Percentiles rank a stretch among this genome's conserved stretches.
Conservation (phyloP, 2,888 invertebrate genomes). For the Ichneumoninae sp. region DNA sequence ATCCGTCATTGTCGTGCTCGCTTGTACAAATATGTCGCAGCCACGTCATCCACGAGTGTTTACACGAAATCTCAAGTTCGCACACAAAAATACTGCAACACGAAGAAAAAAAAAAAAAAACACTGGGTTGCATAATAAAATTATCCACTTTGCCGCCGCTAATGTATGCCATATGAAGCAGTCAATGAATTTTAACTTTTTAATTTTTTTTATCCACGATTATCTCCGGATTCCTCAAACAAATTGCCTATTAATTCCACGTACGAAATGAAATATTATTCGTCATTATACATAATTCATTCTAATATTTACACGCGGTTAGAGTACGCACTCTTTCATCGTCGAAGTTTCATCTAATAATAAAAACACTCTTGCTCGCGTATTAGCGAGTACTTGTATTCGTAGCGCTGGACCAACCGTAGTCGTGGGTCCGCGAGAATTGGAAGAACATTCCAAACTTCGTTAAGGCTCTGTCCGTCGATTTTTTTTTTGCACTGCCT, state of each 20-base stretch:
- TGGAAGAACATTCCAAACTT: constrained; percentile 75
- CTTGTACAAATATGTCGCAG: constrained; percentile 49
- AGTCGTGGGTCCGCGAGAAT: constrained; percentile 60
- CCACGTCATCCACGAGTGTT: constrained; percentile 13
- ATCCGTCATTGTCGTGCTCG: background rate
- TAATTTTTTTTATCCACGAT: constrained; percentile 4
- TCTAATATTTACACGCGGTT: constrained; percentile 65
- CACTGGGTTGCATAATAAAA: constrained; percentile 19
- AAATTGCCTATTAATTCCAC: constrained; percentile 34
- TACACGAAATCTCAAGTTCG: constrained; percentile 15
- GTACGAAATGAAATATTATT: constrained; percentile 42
- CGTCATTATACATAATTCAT: constrained; percentile 60
- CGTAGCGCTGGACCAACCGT: constrained; percentile 57
- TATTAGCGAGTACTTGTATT: constrained; percentile 15
- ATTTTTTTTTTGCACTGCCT: constrained; percentile 30
- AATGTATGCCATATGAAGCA: constrained; percentile 21
- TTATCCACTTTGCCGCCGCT: constrained; percentile 17
- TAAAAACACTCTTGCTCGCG: constrained; percentile 65
- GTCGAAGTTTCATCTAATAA: constrained; percentile 60
- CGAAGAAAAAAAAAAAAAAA: background rate
- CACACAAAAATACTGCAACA: constrained; percentile 33
- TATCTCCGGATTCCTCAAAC: background rate
- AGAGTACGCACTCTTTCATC: constrained; percentile 43
- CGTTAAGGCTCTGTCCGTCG: constrained; percentile 57
- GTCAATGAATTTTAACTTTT: constrained; percentile 22